Evolutionary conservation across 2,797 vertebrate genomes (phyloP), one percentile per base, ranked within the genome.

Genomic region (Graptemys geographica): DNA sequence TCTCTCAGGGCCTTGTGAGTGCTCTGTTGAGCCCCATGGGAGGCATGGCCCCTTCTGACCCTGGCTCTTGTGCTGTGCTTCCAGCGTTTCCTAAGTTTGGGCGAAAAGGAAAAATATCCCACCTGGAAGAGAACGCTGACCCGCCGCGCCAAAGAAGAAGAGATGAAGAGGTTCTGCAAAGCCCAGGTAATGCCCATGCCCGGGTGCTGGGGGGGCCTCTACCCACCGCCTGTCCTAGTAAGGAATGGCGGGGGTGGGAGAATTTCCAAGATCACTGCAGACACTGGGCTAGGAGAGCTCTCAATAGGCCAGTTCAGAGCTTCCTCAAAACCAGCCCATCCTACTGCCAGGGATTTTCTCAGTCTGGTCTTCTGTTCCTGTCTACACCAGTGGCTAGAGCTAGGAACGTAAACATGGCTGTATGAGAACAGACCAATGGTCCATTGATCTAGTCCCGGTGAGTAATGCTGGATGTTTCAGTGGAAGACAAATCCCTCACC

Each of bases 91-190:
- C 47, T 78, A 84, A 91, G 84, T 16, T 8, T 89, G 1, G 92
- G 85, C 13, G 91, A 95, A 81, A 96, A 96, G 86, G 90, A 92
- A 86, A 97, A 97, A 62, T 96, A 95, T 25, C 92, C 98, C n/a
- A 97, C 97, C 0, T 98, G 96, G 98, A 98, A 97, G 96, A 98
- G 96, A 94, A 99, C 99, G 0, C 86, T 99, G 96, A 95, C 98
- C 95, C 98, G 99, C 16, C 97, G 96, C 31, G 98, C 98, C 62
- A 99, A 98, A 97, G 99, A 98, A 90, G 98, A 98, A 1, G 98
- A 99, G 95, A 96, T 99, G 94, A 99, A 99, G 80, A 98, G 99
- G 52, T 98, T 99, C 91, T 98, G 98, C 87, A 98, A 98, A 94
- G 99, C 99, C 72, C 99, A 99, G 99, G 99, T 99, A 90, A 87